These are phyloP conservation scores for Clangula hyemalis DNA, from an alignment of 2,797 vertebrate species.

Conservation along the genomic window DNA sequence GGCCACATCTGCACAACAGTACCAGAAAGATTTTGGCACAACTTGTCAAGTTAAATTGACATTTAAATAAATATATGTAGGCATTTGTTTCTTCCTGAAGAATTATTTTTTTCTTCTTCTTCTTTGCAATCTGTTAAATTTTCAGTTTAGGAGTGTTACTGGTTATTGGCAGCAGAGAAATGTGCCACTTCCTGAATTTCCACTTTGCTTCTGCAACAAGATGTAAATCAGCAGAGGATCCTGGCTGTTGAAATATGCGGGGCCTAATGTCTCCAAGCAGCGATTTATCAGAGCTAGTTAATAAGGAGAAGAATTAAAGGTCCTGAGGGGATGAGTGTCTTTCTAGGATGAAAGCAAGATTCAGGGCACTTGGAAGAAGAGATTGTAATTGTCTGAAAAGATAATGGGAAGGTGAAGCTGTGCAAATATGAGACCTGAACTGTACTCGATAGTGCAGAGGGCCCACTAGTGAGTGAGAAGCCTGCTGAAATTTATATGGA, in stretches of 20 bases:
- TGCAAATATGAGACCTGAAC: neutral
- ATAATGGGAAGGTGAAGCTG: neutral
- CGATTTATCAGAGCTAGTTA: slow-evolving; percentile 15
- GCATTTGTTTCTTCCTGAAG: slow-evolving; percentile 14
- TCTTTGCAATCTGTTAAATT: neutral
- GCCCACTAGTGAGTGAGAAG: neutral
- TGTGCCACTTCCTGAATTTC: neutral
- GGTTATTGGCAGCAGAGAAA: neutral
- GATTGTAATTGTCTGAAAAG: neutral
- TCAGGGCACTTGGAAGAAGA: neutral
- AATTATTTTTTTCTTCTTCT: neutral
- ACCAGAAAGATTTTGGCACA: neutral
- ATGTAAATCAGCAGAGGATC: neutral
- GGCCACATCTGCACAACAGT: neutral
- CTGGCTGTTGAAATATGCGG: neutral
- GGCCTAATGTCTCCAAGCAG: neutral
- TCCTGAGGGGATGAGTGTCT: neutral
- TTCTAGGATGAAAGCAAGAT: neutral
- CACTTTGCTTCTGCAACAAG: neutral
- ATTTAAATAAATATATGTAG: neutral
- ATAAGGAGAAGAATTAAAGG: slow-evolving; percentile 20
- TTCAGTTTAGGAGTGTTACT: neutral
- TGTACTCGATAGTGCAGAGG: neutral
- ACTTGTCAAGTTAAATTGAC: neutral
- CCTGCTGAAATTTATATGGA: slow-evolving; percentile 3